Base-by-base conservation (phyloP, 2,797 vertebrate species). In the Epinephelus coioides region DNA sequence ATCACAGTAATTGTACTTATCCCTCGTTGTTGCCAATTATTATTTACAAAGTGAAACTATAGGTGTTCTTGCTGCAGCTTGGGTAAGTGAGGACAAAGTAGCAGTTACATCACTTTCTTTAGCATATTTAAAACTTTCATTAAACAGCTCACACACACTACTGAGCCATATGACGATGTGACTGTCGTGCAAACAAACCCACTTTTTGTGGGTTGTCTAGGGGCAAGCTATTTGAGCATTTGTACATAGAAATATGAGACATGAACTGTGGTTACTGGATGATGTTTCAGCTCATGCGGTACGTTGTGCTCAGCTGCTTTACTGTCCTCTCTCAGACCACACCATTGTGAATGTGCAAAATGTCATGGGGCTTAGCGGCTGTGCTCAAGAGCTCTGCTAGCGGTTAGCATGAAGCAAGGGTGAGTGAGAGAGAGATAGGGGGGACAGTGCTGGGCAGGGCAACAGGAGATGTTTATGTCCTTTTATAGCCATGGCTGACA, bases 401-500 rank as follows among this genome's bases (percentile, higher is more conserved):
- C 43, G 56, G 84, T 91, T 87, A 91, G 87, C 91, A 84, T 91
- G 75, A 81, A 80, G 85, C 25, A 25, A 73, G 77, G 51, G 62
- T 43, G 71, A 54, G 67, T 56, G 59, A 50, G 62, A 69, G 73
- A 50, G 66, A 34, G 73, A 12, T 44, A 53, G 70, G 3, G 79
- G 55, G 77, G 84, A 78, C 82, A 69, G 83, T 73, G 65, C 53
- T 40, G 85, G 79, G 84, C 78, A 64, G 79, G 86, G 86, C 90
- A 87, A 85, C 85, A 86, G 86, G 89, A 93, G 90, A 92, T 94
- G 91, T 93, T 90, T 87, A 81, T 96, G 94, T 90, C 95, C 95
- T 95, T 96, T 96, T 96, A 96, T 96, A 95, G 95, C 88, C 94
- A 95, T 94, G 86, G 76, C 93, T 92, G 92, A 95, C 93, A 88